A percentile compares a stretch with the other conserved stretches of the same genome.
phyloP scores from a whole-genome alignment of 1,140 invertebrate genomes.

The Leguminivora glycinivorella region DNA sequence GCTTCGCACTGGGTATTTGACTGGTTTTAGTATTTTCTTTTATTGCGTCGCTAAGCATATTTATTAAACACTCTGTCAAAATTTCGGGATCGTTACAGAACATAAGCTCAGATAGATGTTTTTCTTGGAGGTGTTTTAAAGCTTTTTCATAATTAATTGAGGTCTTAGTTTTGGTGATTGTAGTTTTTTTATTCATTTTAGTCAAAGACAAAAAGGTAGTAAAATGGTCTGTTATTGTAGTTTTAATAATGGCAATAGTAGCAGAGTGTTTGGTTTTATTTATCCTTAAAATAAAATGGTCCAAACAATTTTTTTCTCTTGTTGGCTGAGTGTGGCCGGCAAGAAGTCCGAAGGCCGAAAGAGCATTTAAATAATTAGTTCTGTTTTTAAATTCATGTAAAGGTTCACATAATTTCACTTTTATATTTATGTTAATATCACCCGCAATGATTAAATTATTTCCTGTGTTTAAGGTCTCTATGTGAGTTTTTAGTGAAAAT shows the following conservation, averaged over 20 bases:
- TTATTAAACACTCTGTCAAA: slow-evolving; percentile 22
- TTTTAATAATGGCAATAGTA: not conserved
- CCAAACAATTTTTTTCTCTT: not conserved
- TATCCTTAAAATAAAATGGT: not conserved
- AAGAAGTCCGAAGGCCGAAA: not conserved
- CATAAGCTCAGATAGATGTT: slow-evolving; percentile 8
- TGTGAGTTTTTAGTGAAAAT: not conserved
- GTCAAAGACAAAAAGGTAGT: not conserved
- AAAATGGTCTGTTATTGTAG: not conserved
- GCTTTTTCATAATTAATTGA: not conserved
- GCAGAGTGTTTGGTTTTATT: not conserved
- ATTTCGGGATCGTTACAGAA: slow-evolving; percentile 27
- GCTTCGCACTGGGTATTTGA: slow-evolving; percentile 18
- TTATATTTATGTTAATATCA: too few species aligned
- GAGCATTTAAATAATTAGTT: not conserved
- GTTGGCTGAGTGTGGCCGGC: not conserved
- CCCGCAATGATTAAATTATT: not conserved
- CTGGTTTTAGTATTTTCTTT: slow-evolving; percentile 1
- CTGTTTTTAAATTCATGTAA: too few species aligned
- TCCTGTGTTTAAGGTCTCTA: not conserved
- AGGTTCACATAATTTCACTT: too few species aligned
- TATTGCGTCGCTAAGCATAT: slow-evolving; percentile 8
- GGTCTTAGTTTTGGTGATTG: not conserved
- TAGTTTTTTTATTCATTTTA: not conserved
- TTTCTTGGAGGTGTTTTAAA: slow-evolving; percentile 15